phyloP scores from a whole-genome alignment of 2,113 vertebrate genomes.

The Rousettus leschenaultii region DNA sequence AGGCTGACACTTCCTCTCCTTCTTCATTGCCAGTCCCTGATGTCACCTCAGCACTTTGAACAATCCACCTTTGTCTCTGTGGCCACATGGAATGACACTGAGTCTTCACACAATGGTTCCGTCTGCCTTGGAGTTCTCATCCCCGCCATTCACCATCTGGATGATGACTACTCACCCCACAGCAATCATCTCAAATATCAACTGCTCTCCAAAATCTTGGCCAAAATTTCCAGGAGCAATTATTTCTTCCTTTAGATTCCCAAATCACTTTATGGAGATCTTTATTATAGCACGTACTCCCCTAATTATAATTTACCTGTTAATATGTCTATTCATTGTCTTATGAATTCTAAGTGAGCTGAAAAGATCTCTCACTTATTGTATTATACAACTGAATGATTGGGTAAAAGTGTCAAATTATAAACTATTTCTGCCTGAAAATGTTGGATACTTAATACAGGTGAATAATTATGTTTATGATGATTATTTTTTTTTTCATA shows the following conservation, averaged over 20 bases:
- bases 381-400: neutral
- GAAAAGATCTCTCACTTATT: neutral
- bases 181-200: neutral
- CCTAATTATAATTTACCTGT: constrained; percentile 26
- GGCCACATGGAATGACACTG: neutral
- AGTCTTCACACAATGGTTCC: neutral
- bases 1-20: neutral
- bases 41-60: accelerated
- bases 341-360: neutral
- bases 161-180: neutral
- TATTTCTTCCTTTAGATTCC: neutral
- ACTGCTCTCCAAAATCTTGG: neutral
- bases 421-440: neutral
- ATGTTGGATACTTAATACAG: neutral
- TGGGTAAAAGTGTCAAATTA: neutral
- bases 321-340: neutral
- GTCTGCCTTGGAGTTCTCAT: neutral
- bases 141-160: neutral
- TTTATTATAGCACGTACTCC: neutral
- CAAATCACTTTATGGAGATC: neutral
- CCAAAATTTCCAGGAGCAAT: neutral
- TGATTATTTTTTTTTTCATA: neutral
- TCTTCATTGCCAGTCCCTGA: neutral
- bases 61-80: accelerated
- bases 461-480: neutral